A percentile compares a stretch with the other conserved stretches of the same genome.
Evolutionary conservation across 2,888 invertebrate species (phyloP).

Genomic region (Habrosyne pyritoides): DNA sequence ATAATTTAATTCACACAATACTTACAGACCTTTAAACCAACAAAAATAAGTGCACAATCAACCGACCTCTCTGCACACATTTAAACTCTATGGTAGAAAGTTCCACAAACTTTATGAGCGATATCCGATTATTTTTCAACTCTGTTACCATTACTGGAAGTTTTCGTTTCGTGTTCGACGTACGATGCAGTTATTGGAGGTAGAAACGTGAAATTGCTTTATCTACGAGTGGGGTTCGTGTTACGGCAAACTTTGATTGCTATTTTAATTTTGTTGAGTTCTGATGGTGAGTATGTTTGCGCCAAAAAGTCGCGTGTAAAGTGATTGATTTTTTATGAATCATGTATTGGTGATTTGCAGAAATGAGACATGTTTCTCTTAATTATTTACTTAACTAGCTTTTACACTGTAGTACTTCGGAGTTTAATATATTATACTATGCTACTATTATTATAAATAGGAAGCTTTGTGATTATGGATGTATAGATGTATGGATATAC

Average conservation of each 20-base stretch:
- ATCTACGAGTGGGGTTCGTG: slow-evolving; percentile 1
- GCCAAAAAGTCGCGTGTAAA: not conserved
- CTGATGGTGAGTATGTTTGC: not conserved
- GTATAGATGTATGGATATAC: too few relatives aligned
- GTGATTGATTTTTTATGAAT: not conserved
- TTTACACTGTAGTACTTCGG: too few relatives aligned
- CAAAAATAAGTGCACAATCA: not conserved
- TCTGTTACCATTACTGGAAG: slow-evolving; percentile 29
- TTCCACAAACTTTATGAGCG: slow-evolving; percentile 32
- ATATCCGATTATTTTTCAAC: slow-evolving; percentile 49
- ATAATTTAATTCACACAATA: too few relatives aligned
- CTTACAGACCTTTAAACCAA: not conserved
- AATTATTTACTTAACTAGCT: too few relatives aligned
- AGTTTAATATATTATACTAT: too few relatives aligned
- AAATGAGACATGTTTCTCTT: too few relatives aligned
- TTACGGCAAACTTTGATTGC: not conserved
- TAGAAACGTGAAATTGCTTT: slow-evolving; percentile 34
- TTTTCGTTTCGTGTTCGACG: slow-evolving; percentile 29
- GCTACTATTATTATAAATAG: too few relatives aligned
- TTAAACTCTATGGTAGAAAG: slow-evolving; percentile 20
- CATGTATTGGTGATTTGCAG: not conserved
- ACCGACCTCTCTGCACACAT: slow-evolving; percentile 19
- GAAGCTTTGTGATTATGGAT: too few relatives aligned
- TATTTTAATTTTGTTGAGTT: not conserved
- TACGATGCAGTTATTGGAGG: slow-evolving; percentile 35